These are phyloP conservation scores for Heliconius charithonia DNA, from an alignment of 2,888 invertebrate species.

Conservation along the genomic window DNA sequence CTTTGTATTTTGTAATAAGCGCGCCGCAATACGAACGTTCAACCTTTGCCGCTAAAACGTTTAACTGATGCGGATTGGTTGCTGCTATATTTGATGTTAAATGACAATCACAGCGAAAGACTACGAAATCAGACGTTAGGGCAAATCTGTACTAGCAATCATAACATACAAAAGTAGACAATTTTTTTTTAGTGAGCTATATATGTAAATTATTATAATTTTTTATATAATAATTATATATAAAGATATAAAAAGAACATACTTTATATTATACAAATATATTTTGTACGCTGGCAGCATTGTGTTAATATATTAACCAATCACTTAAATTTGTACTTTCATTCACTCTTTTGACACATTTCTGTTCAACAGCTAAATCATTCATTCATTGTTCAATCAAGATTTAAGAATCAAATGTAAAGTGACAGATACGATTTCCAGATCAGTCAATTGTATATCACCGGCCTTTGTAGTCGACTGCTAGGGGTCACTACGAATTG, in stretches of 20 bases:
- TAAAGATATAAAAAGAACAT: not conserved
- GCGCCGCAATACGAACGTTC: constrained; percentile 56
- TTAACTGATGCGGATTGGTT: constrained; percentile 56
- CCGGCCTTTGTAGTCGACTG: constrained; percentile 73
- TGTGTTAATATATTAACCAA: not conserved
- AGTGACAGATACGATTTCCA: constrained; percentile 16
- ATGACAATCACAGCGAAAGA: not conserved
- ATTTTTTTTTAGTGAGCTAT: not conserved
- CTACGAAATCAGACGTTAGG: not conserved
- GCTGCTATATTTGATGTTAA: constrained; percentile 31
- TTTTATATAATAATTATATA: not conserved
- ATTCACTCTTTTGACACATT: constrained; percentile 17
- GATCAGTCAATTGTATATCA: constrained; percentile 69
- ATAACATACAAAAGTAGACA: not conserved
- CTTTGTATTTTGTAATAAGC: constrained; percentile 57
- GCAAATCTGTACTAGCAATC: not conserved
- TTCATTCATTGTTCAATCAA: constrained; percentile 15
- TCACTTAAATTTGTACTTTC: no score
- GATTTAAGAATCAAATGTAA: constrained; percentile 13
- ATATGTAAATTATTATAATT: not conserved
- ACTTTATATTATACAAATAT: not conserved
- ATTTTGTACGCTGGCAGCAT: constrained; percentile 33
- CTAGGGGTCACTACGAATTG: constrained; percentile 68
- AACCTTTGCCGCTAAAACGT: constrained; percentile 65
- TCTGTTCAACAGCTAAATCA: not conserved